Conservation (phyloP, 2,888 invertebrate species). For the Drosophila fulvimacula region DNA sequence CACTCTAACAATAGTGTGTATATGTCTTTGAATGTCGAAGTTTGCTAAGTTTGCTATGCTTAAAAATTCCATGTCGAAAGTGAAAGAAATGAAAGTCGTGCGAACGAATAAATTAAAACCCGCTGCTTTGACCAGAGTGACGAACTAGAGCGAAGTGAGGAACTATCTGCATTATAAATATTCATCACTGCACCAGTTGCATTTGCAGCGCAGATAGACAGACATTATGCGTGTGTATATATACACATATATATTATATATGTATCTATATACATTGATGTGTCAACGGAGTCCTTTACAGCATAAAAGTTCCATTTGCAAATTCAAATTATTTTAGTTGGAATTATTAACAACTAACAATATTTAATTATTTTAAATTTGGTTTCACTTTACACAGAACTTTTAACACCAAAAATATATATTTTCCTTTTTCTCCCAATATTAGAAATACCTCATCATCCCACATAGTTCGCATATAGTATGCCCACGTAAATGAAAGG, state of each 20-base stretch:
- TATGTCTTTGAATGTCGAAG: constrained; percentile 1
- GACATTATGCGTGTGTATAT: background rate
- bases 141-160: background rate
- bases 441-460: background rate
- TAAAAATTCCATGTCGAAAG: constrained; percentile 58
- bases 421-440: background rate
- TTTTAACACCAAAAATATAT: no score
- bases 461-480: background rate
- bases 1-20: background rate
- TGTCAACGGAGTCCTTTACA: background rate
- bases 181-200: constrained; percentile 69
- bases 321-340: background rate
- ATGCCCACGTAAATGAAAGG: background rate
- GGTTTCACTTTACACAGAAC: no score
- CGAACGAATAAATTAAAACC: constrained; percentile 68
- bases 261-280: background rate
- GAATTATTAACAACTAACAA: no score
- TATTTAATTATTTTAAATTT: no score
- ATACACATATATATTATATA: background rate
- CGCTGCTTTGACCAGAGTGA: constrained; percentile 52
- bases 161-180: constrained; percentile 57
- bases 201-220: constrained; percentile 17
- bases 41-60: constrained; percentile 34
- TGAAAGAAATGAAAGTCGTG: constrained; percentile 76
- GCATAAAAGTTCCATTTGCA: background rate